Conservation (phyloP, 2,113 vertebrate genomes). For the Psettodes erumei region DNA sequence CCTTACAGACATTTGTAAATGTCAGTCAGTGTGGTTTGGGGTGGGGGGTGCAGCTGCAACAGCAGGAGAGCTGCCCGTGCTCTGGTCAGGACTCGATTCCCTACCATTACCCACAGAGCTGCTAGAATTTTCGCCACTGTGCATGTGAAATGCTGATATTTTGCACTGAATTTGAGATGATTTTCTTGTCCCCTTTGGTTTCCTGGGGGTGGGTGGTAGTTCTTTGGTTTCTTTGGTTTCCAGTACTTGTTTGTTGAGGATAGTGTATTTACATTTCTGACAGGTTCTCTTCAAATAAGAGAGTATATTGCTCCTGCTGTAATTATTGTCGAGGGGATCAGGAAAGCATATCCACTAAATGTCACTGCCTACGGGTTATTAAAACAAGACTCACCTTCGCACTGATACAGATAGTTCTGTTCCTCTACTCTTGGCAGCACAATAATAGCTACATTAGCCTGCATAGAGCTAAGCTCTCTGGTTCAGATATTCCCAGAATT, state of each 20-base stretch:
- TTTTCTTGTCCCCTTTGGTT: no score
- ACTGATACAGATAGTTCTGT: slow-evolving; percentile 3
- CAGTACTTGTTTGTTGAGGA: background rate
- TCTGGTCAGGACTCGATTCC: no score
- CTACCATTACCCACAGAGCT: no score
- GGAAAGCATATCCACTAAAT: background rate
- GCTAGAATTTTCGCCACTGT: no score
- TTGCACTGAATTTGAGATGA: no score
- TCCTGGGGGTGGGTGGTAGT: no score
- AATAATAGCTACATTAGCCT: slow-evolving; percentile 6
- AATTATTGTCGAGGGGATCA: background rate
- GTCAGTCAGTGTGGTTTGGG: no score
- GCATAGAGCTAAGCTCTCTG: background rate
- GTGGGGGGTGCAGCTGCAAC: no score
- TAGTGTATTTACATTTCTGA: background rate
- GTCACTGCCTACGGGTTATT: background rate
- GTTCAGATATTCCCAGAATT: slow-evolving; percentile 34
- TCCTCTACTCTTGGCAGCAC: background rate
- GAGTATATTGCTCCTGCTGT: background rate
- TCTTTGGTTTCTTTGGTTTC: background rate
- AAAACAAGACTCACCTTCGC: background rate
- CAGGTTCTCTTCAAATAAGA: background rate
- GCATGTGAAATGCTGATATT: no score
- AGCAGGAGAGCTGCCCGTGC: no score
- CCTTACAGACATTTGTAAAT: no score